Conservation (phyloP, 2,797 vertebrate genomes). For the Pygocentrus nattereri region DNA sequence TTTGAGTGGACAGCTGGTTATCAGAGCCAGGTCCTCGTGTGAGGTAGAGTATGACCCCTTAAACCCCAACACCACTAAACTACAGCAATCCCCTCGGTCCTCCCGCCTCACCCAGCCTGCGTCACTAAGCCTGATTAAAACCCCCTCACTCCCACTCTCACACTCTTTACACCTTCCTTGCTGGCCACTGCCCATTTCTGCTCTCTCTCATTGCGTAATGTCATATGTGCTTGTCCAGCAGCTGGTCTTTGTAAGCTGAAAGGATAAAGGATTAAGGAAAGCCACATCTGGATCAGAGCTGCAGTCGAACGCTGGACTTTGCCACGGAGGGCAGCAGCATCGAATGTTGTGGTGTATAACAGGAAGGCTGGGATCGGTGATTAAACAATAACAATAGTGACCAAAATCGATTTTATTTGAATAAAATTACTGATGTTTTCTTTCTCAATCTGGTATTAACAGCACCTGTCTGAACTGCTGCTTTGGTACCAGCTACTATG, state of each 20-base stretch:
- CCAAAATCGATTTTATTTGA: no score
- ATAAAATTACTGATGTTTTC: no score
- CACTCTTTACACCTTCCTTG: conserved; percentile 3
- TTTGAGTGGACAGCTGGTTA: not conserved
- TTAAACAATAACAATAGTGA: no score
- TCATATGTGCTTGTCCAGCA: not conserved
- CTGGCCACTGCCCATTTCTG: not conserved
- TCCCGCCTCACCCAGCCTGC: not conserved
- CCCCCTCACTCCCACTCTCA: not conserved
- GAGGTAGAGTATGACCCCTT: not conserved
- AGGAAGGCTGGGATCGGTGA: no score
- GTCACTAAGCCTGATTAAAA: conserved; percentile 6
- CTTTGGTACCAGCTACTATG: no score
- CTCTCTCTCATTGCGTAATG: conserved; percentile 4
- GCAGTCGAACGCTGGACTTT: not conserved
- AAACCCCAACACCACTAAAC: not conserved
- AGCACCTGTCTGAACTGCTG: no score
- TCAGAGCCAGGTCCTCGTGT: not conserved
- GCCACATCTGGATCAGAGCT: not conserved
- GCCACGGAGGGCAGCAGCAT: no score
- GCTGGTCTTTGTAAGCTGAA: conserved; percentile 4
- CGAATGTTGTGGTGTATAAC: no score
- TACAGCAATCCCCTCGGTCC: not conserved
- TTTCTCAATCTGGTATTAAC: no score
- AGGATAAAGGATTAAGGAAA: conserved; percentile 5